Conservation (phyloP, 2,797 vertebrate genomes). For the Apodemus agrarius region DNA sequence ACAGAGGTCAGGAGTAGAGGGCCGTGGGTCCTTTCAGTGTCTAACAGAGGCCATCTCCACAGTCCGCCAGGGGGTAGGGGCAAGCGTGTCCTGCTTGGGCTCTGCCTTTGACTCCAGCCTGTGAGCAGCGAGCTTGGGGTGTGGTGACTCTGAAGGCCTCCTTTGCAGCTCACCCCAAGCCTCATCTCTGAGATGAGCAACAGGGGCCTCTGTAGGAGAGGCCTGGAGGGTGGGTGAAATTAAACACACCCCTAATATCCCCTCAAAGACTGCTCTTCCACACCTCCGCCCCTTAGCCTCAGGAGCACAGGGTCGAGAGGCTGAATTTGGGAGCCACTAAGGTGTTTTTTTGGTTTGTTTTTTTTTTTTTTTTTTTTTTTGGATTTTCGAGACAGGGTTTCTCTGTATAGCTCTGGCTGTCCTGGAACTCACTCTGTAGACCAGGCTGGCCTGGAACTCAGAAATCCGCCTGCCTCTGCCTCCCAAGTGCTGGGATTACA, state of each 20-base stretch:
- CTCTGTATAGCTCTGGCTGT: no score
- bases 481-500: no score
- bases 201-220: neutral
- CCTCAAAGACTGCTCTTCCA: neutral
- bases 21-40: slow-evolving; percentile 11
- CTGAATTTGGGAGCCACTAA: neutral
- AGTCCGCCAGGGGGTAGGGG: neutral
- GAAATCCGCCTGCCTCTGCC: no score
- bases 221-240: neutral
- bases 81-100: slow-evolving; percentile 20
- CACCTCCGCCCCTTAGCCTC: neutral
- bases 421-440: no score
- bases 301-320: neutral
- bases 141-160: slow-evolving; percentile 36
- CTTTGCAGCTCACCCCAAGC: slow-evolving; percentile 57
- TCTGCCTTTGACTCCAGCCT: neutral
- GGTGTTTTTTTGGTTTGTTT: neutral
- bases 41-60: slow-evolving; percentile 29
- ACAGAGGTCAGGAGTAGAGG: slow-evolving; percentile 61
- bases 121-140: slow-evolving; percentile 29
- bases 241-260: no score
- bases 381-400: no score
- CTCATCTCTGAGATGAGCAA: neutral
- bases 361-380: no score
- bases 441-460: no score